Evolutionary conservation across 64 coral and sea anemone species (phyloP).

Genomic region (Acropora tenuis): DNA sequence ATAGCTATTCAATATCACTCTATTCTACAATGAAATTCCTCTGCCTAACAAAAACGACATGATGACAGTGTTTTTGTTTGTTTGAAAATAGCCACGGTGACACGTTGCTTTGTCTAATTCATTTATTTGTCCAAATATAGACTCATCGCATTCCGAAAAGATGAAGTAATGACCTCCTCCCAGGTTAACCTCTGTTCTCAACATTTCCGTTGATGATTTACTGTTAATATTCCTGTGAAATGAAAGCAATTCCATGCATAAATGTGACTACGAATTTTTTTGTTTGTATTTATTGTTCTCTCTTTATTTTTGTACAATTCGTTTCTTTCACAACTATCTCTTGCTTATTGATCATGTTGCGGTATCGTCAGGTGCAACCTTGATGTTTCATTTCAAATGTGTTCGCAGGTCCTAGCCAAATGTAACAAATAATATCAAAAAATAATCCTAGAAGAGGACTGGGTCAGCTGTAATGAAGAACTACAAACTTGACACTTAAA

Average conservation of each 20-base stretch:
- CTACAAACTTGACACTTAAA: too few relatives aligned
- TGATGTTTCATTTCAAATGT: too few relatives aligned
- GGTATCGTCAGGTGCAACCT: too few relatives aligned
- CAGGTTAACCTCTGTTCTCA: neutral
- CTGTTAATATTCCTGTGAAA: neutral
- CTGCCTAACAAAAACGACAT: conserved; percentile 36
- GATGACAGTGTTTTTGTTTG: neutral
- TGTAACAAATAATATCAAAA: too few relatives aligned
- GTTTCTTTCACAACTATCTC: too few relatives aligned
- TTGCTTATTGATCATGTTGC: too few relatives aligned
- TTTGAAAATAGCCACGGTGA: conserved; percentile 24
- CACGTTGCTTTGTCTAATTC: conserved; percentile 17
- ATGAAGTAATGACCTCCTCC: neutral
- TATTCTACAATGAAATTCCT: neutral
- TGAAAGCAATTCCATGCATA: neutral
- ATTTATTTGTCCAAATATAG: neutral
- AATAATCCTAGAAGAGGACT: too few relatives aligned
- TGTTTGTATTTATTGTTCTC: too few relatives aligned
- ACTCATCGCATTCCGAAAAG: conserved; percentile 15
- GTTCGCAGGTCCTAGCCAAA: too few relatives aligned
- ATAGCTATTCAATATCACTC: conserved; percentile 10
- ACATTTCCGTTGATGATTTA: neutral
- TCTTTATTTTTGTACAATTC: too few relatives aligned
- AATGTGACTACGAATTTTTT: too few relatives aligned
- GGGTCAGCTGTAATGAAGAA: too few relatives aligned